These are phyloP conservation scores for Anas platyrhynchos DNA, from an alignment of 2,113 vertebrate genomes.

Conservation along the genomic window DNA sequence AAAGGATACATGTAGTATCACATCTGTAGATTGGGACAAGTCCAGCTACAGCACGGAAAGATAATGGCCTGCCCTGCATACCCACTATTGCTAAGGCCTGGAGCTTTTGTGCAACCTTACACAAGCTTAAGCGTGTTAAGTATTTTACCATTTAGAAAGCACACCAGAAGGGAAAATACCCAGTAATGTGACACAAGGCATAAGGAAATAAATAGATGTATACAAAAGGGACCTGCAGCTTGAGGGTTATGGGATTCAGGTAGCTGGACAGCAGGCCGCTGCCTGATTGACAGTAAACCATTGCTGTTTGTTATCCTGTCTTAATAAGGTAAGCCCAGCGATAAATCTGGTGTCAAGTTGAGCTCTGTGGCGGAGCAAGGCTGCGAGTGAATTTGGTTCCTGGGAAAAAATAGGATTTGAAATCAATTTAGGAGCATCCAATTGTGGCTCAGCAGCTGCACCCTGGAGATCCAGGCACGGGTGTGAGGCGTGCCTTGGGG, in stretches of 20 bases:
- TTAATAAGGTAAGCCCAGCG: neutral
- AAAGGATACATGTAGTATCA: neutral
- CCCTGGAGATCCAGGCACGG: neutral
- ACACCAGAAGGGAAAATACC: neutral
- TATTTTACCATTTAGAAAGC: neutral
- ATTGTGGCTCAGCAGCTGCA: neutral
- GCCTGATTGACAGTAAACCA: neutral
- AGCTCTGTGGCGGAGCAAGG: neutral
- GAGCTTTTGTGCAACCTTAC: neutral
- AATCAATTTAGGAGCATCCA: slow-evolving; percentile 29
- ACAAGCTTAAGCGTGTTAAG: neutral
- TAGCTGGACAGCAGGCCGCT: neutral
- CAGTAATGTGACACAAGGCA: neutral
- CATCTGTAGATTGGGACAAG: accelerated
- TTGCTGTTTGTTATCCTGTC: neutral
- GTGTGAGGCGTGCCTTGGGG: neutral
- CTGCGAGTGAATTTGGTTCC: neutral
- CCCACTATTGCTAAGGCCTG: neutral
- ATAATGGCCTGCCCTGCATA: neutral
- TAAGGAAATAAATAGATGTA: neutral
- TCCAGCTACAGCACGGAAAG: neutral
- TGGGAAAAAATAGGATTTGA: neutral
- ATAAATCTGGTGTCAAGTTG: slow-evolving; percentile 26
- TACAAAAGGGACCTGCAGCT: neutral
- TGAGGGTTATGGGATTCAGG: neutral